These are phyloP conservation scores for Rhabdornis inornatus DNA, from an alignment of 2,113 vertebrate genomes.

Conservation along the genomic window DNA sequence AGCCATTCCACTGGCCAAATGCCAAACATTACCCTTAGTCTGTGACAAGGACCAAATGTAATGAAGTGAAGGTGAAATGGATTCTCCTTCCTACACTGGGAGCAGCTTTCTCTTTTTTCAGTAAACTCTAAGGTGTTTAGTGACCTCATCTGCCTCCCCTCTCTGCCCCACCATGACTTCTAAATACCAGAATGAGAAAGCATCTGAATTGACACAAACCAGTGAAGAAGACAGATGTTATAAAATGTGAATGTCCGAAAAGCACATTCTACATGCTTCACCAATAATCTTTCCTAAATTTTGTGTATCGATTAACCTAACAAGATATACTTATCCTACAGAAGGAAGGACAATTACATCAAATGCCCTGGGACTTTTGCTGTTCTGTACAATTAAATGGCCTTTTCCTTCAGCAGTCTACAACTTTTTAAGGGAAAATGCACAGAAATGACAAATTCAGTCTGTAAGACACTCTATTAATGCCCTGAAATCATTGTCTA, in stretches of 20 bases:
- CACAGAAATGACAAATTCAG: neutral
- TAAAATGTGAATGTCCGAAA: neutral
- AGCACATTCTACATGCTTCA: neutral
- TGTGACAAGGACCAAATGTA: neutral
- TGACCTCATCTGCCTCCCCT: neutral
- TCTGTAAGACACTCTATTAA: neutral
- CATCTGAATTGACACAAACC: neutral
- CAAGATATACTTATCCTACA: neutral
- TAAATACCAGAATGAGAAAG: neutral
- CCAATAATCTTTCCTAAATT: neutral
- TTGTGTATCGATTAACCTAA: neutral
- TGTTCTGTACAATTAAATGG: neutral
- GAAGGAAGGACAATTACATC: neutral
- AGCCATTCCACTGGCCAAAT: neutral
- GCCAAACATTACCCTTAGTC: neutral
- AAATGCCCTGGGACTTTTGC: neutral
- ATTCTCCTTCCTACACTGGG: neutral
- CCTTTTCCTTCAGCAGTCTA: neutral
- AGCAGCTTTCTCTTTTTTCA: neutral
- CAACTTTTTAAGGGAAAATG: neutral
- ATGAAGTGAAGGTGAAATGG: neutral
- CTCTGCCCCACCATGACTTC: fast-evolving
- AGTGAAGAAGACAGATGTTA: neutral
- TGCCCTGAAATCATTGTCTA: fast-evolving
- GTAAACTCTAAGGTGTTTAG: neutral